phyloP scores from a whole-genome alignment of 2,113 vertebrate genomes.

The Scalopus aquaticus region DNA sequence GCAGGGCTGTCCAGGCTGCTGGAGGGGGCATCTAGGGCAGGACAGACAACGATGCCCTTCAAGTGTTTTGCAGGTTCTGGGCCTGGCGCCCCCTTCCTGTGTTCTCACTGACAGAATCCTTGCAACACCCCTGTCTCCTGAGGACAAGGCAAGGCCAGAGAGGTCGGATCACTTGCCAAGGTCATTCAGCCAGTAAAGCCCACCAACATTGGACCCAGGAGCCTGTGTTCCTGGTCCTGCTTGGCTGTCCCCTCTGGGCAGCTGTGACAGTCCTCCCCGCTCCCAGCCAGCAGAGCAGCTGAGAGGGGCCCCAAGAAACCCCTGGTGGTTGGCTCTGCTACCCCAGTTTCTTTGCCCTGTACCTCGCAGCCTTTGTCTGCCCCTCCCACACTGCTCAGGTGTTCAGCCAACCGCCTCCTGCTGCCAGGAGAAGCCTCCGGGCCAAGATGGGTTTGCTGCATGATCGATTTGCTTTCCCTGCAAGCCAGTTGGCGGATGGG shows the following conservation, averaged over 20 bases:
- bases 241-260: background rate
- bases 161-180: background rate
- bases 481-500: background rate
- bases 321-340: accelerated
- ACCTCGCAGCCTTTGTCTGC: background rate
- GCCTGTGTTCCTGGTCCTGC: background rate
- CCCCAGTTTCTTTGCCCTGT: background rate
- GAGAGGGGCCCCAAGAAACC: background rate
- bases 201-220: background rate
- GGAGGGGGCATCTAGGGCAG: background rate
- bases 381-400: background rate
- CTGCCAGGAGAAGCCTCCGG: background rate
- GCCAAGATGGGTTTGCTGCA: background rate
- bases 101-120: background rate
- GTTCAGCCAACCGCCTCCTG: background rate
- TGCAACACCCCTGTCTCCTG: accelerated
- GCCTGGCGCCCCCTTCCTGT: background rate
- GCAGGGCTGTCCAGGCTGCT: background rate
- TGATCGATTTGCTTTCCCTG: background rate
- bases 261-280: background rate
- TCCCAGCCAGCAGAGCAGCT: background rate
- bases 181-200: background rate
- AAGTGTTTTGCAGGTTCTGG: accelerated
- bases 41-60: accelerated
- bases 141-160: background rate